Evolutionary conservation across 2,797 vertebrate genomes (phyloP).

Genomic region (Etheostoma perlongum): DNA sequence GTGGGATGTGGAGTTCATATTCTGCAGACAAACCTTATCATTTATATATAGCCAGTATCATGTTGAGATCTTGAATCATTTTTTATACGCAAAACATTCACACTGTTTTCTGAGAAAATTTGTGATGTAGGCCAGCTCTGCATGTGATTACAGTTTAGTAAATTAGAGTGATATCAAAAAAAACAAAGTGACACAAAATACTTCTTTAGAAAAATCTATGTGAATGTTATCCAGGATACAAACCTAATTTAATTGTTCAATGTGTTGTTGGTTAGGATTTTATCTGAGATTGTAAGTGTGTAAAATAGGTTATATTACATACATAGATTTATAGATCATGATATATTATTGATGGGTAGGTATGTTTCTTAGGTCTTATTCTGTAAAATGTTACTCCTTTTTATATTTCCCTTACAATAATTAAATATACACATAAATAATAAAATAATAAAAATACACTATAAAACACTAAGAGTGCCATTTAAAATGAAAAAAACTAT

Average conservation of each 20-base stretch:
- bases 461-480: not conserved
- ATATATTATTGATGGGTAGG: not conserved
- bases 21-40: conserved; percentile 83
- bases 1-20: conserved; percentile 78
- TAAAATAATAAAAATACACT: not conserved
- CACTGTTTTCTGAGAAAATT: conserved; percentile 66
- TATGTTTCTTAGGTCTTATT: not conserved
- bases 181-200: conserved; percentile 16
- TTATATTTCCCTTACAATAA: not conserved
- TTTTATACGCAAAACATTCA: conserved; percentile 79
- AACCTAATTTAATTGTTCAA: not conserved
- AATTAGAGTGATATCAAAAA: conserved; percentile 42
- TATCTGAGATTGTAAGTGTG: not conserved
- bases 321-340: not conserved
- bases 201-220: conserved; percentile 7
- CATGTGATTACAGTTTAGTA: conserved; percentile 46
- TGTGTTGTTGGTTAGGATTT: not conserved
- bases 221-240: conserved; percentile 15
- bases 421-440: not conserved
- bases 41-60: conserved; percentile 83
- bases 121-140: conserved; percentile 70
- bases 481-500: not conserved
- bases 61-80: conserved; percentile 74
- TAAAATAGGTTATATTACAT: not conserved
- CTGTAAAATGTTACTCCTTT: too few relatives aligned